phyloP scores from a whole-genome alignment of 2,113 vertebrate species.

The Alectura lathami region DNA sequence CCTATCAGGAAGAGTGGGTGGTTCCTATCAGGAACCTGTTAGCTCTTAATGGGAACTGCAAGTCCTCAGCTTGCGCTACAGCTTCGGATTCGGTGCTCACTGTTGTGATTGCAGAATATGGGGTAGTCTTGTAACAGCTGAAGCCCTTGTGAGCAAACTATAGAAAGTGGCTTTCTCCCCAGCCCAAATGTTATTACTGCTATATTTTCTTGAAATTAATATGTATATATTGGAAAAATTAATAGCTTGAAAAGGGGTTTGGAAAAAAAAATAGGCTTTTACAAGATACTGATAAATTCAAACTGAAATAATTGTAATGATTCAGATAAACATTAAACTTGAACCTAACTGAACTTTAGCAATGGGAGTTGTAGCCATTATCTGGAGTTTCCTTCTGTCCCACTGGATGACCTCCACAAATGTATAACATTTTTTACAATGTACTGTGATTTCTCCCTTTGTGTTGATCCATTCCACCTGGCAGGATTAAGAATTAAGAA shows the following conservation, averaged over 20 bases:
- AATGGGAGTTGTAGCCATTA: neutral
- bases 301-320: neutral
- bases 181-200: neutral
- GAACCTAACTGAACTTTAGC: slow-evolving; percentile 17
- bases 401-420: neutral
- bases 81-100: neutral
- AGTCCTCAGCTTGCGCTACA: neutral
- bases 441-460: slow-evolving; percentile 21
- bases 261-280: neutral
- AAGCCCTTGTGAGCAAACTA: neutral
- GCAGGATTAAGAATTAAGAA: slow-evolving; percentile 54
- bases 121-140: neutral
- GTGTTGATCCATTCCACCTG: slow-evolving; percentile 61
- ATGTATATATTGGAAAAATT: neutral
- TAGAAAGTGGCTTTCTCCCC: neutral
- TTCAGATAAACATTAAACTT: neutral
- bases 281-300: neutral
- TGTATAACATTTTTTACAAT: slow-evolving; percentile 16
- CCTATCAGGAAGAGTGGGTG: neutral
- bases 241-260: neutral
- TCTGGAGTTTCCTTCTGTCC: neutral
- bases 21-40: no score
- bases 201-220: neutral
- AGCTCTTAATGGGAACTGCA: neutral
- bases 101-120: neutral